Evolutionary conservation across 2,113 vertebrate genomes (phyloP).

Genomic region (Nestor notabilis): DNA sequence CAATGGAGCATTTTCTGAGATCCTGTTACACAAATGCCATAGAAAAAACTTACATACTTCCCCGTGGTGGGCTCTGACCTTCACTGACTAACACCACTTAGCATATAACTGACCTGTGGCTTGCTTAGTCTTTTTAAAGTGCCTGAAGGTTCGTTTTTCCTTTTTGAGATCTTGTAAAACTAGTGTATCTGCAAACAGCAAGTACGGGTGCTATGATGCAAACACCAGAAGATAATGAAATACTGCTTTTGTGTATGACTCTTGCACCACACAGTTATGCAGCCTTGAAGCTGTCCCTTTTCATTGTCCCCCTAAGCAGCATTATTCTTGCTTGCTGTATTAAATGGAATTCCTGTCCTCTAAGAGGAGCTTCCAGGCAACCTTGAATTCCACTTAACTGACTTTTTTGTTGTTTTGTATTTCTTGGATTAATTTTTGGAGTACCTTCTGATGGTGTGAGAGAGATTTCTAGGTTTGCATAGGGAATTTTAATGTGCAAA

Average conservation of each 20-base stretch:
- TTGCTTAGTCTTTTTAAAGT: background rate
- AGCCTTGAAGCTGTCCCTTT: background rate
- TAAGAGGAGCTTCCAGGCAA: background rate
- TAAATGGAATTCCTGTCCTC: background rate
- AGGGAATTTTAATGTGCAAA: background rate
- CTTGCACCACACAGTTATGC: background rate
- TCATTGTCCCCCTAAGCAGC: background rate
- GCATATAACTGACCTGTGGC: background rate
- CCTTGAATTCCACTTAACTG: background rate
- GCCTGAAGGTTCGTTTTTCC: background rate
- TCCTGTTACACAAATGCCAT: rapidly evolving
- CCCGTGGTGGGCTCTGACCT: background rate
- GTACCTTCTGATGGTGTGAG: background rate
- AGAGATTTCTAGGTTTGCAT: background rate
- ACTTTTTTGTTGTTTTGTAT: background rate
- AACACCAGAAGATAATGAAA: background rate
- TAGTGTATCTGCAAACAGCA: background rate
- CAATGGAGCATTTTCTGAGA: background rate
- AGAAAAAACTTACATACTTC: background rate
- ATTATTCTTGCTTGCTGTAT: background rate
- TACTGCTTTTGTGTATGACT: background rate
- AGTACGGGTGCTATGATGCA: background rate
- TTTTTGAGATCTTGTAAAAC: background rate
- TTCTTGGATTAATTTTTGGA: background rate
- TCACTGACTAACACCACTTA: background rate